Conservation (phyloP, 2,888 invertebrate genomes). For the Drosophila aldrichi region DNA sequence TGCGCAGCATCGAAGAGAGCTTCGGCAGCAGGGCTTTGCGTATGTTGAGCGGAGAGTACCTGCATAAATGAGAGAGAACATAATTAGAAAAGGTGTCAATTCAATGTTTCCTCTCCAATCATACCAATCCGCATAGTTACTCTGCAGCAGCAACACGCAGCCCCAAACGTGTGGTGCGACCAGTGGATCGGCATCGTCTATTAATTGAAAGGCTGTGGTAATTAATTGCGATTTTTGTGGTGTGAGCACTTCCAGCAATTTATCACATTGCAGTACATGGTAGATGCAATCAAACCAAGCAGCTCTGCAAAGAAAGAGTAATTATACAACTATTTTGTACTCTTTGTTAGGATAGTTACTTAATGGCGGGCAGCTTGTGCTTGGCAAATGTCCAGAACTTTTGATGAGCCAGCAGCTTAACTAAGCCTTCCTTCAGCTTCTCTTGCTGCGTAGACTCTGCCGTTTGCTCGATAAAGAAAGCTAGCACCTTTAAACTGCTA, state of each 20-base stretch:
- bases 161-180: conserved; percentile 91
- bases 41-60: conserved; percentile 87
- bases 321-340: background rate
- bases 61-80: conserved; percentile 26
- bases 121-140: conserved; percentile 86
- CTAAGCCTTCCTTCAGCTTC: conserved; percentile 83
- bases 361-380: conserved; percentile 86
- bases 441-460: conserved; percentile 85
- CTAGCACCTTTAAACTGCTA: conserved; percentile 89
- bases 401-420: conserved; percentile 86
- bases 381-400: conserved; percentile 91
- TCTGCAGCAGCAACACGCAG: conserved; percentile 88
- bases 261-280: conserved; percentile 87
- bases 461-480: conserved; percentile 88
- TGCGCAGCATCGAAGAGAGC: conserved; percentile 88
- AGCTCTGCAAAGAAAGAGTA: conserved; percentile 76
- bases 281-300: conserved; percentile 90
- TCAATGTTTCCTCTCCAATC: conserved; percentile 1
- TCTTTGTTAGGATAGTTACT: conserved; percentile 57
- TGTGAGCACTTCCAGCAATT: conserved; percentile 86
- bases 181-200: conserved; percentile 90
- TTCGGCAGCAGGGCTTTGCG: conserved; percentile 91
- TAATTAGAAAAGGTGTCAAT: background rate
- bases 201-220: conserved; percentile 87
- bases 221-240: conserved; percentile 87